Conservation (phyloP, 2,797 vertebrate genomes). For the Cossypha niveicapilla region DNA sequence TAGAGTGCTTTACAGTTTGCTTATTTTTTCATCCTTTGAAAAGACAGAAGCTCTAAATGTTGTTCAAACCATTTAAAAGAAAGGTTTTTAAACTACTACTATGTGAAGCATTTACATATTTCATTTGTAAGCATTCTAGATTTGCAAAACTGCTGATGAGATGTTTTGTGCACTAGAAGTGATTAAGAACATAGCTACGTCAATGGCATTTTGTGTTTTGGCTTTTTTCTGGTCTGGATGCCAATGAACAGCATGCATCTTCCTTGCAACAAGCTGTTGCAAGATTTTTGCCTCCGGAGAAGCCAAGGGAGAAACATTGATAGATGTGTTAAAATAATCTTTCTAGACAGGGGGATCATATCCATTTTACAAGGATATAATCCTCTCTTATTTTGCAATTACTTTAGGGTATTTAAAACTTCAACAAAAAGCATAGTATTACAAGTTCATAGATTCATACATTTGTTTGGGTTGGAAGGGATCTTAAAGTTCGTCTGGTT, state of each 20-base stretch:
- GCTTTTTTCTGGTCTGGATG: constrained; percentile 46
- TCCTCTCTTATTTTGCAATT: background rate
- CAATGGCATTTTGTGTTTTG: constrained; percentile 63
- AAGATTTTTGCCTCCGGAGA: constrained; percentile 54
- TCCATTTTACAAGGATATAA: background rate
- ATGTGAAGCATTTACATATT: constrained; percentile 33
- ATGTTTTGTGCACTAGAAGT: constrained; percentile 48
- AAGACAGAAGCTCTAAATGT: background rate
- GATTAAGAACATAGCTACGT: constrained; percentile 57
- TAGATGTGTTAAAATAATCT: constrained; percentile 49
- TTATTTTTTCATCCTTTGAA: background rate
- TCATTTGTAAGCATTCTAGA: constrained; percentile 40
- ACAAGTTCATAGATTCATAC: background rate
- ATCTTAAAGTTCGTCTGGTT: background rate
- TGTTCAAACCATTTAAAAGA: constrained; percentile 7
- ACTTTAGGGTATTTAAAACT: background rate
- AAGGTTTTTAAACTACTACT: constrained; percentile 14
- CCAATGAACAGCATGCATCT: constrained; percentile 68
- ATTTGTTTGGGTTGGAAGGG: background rate
- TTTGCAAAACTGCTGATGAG: constrained; percentile 63
- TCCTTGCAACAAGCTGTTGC: constrained; percentile 66
- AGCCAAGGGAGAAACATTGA: constrained; percentile 56
- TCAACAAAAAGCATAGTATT: background rate
- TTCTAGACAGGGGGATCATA: constrained; percentile 31
- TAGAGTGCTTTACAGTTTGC: background rate